Evolutionary conservation across 2,797 vertebrate genomes (phyloP).

Genomic region (Dromococcyx pavoninus): DNA sequence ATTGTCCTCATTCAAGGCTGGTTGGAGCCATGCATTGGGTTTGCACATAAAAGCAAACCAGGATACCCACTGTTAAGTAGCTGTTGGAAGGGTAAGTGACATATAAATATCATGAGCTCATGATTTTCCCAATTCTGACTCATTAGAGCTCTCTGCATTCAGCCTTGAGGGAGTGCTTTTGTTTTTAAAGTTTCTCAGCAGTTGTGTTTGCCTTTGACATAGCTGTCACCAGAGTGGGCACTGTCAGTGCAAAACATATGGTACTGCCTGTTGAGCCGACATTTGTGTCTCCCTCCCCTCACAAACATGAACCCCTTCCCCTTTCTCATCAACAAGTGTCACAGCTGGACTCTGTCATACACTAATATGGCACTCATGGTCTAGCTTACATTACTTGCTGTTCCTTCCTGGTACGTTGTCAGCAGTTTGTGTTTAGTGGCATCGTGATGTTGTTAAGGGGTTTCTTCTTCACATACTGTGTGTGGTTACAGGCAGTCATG

Average conservation of each 20-base stretch:
- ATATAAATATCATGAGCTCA: background rate
- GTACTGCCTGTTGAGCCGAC: background rate
- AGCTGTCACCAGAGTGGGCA: background rate
- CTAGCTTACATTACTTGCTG: background rate
- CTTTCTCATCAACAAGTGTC: background rate
- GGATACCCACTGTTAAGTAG: background rate
- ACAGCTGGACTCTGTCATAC: fast-evolving
- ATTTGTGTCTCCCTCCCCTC: background rate
- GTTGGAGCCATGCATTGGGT: background rate
- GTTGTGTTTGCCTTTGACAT: background rate
- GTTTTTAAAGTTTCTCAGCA: background rate
- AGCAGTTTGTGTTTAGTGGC: background rate
- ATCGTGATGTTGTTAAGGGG: background rate
- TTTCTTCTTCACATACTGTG: background rate
- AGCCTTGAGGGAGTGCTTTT: background rate
- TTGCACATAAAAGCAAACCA: background rate
- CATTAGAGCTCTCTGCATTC: background rate
- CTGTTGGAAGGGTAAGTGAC: background rate
- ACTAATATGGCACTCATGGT: background rate
- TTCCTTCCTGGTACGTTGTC: background rate
- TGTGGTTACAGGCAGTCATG: background rate
- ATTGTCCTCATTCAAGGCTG: background rate
- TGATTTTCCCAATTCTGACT: background rate
- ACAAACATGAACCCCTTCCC: background rate
- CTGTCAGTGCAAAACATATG: background rate